These are phyloP conservation scores for Brachyptera putata DNA, from an alignment of 2,888 invertebrate species.

Conservation along the genomic window DNA sequence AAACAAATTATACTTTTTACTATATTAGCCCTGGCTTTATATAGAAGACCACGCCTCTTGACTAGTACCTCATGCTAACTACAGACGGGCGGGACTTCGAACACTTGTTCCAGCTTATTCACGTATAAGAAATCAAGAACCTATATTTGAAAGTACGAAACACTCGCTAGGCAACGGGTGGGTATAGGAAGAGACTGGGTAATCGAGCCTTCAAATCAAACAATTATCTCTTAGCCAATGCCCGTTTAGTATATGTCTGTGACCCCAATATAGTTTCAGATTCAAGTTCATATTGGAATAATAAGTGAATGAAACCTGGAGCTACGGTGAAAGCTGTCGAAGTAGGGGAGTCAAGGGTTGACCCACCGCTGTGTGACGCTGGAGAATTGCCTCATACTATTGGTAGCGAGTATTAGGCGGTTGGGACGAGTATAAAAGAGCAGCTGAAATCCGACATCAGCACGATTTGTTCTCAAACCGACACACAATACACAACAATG, in stretches of 20 bases:
- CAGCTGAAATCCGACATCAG: background rate
- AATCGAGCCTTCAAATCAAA: no score
- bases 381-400: constrained; percentile 2
- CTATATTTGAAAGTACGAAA: no score
- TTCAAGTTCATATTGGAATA: constrained; percentile 1
- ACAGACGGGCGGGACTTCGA: background rate
- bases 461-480: constrained; percentile 15
- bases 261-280: background rate
- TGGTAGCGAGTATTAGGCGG: background rate
- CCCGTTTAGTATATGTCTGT: no score
- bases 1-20: constrained; percentile 3
- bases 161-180: background rate
- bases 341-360: constrained; percentile 14
- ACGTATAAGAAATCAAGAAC: no score
- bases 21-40: background rate
- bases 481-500: constrained; percentile 4
- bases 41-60: constrained; percentile 4
- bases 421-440: constrained; percentile 1
- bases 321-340: constrained; percentile 14
- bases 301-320: constrained; percentile 7
- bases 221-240: no score
- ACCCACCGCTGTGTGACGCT: constrained; percentile 8
- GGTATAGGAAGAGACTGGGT: no score
- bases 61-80: no score
- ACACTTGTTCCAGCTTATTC: no score